Conservation (phyloP, 2,888 invertebrate species). For the Opisthograptis luteolata region DNA sequence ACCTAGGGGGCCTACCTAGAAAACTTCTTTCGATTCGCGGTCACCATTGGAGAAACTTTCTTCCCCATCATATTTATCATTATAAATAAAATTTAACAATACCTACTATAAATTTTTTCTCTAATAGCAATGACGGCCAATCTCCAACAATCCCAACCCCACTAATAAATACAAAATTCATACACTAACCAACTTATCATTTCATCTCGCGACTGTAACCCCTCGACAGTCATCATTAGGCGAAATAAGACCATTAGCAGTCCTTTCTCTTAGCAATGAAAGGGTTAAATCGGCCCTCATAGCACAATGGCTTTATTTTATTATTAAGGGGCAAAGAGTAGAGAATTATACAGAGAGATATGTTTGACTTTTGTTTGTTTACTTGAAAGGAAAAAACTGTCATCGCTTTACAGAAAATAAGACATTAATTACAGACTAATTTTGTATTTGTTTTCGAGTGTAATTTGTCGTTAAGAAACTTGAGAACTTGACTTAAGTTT, state of each 20-base stretch:
- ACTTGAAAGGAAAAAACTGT: neutral
- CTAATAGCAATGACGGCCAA: neutral
- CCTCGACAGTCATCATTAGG: slow-evolving; percentile 75
- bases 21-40: too few species aligned
- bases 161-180: slow-evolving; percentile 66
- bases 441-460: too few species aligned
- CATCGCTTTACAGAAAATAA: too few species aligned
- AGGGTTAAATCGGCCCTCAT: slow-evolving; percentile 81
- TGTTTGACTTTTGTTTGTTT: neutral
- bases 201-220: slow-evolving; percentile 78
- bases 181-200: slow-evolving; percentile 77
- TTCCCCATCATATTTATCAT: too few species aligned
- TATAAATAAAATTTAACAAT: too few species aligned
- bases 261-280: slow-evolving; percentile 81
- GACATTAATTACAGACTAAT: too few species aligned
- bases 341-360: slow-evolving; percentile 1
- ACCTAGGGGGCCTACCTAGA: too few species aligned
- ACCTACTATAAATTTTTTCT: too few species aligned
- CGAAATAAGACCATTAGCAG: slow-evolving; percentile 83
- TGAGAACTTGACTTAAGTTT: too few species aligned
- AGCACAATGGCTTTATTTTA: slow-evolving; percentile 80
- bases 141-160: slow-evolving; percentile 26
- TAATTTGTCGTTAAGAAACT: too few species aligned
- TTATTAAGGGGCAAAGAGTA: slow-evolving; percentile 63
- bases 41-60: too few species aligned